Percentiles rank a stretch among this genome's conserved stretches.
These are phyloP conservation scores for Otolemur crassicaudatus DNA, from an alignment of 2,797 vertebrate genomes.

Conservation along the genomic window DNA sequence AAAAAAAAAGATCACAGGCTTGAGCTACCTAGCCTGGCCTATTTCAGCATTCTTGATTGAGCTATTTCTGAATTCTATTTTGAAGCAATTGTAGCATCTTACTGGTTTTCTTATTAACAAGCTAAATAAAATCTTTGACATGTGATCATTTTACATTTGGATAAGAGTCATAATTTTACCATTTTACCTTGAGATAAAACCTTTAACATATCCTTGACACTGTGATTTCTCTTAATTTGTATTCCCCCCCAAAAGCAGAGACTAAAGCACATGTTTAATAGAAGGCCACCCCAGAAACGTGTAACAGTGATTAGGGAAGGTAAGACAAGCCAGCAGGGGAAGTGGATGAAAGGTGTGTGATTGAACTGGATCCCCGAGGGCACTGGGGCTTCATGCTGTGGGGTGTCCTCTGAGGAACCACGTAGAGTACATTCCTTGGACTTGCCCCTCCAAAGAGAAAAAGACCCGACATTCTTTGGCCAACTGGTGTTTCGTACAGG, in stretches of 20 bases:
- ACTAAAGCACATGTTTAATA: background rate
- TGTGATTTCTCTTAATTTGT: background rate
- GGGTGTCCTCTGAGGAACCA: background rate
- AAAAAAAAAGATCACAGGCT: too few relatives aligned
- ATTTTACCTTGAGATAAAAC: background rate
- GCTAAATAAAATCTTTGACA: constrained; percentile 48
- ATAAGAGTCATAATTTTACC: background rate
- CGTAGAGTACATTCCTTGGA: background rate
- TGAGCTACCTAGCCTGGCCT: too few relatives aligned
- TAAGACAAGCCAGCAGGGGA: background rate
- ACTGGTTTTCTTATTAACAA: constrained; percentile 24
- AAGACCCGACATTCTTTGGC: background rate
- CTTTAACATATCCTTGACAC: constrained; percentile 1
- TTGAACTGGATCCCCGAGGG: background rate
- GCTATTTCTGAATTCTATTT: constrained; percentile 39
- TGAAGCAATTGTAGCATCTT: constrained; percentile 12
- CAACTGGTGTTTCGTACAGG: background rate
- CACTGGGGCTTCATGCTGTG: background rate
- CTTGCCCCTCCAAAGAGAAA: background rate
- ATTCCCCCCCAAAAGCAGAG: constrained; percentile 7
- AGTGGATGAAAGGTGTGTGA: background rate
- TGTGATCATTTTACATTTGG: constrained; percentile 23
- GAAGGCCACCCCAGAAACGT: background rate
- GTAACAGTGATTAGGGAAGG: background rate
- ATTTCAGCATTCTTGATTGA: background rate